Evolutionary conservation across 2,888 invertebrate species (phyloP).

Genomic region (Rotaria socialis): DNA sequence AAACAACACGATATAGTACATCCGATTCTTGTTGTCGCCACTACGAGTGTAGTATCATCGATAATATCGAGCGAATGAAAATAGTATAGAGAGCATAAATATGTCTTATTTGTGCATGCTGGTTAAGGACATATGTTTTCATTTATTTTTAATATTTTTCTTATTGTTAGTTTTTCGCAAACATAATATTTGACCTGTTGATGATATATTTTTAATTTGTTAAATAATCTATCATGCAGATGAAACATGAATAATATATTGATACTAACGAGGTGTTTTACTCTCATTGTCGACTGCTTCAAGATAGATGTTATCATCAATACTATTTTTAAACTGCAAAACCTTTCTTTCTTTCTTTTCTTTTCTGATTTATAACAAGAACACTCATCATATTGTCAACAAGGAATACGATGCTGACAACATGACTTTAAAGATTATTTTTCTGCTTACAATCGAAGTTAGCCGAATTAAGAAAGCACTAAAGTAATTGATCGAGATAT

Average conservation of each 20-base stretch:
- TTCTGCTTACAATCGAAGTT: not conserved
- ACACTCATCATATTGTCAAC: constrained; percentile 14
- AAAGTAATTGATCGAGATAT: not conserved
- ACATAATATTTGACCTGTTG: not conserved
- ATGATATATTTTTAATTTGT: not conserved
- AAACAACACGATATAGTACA: not conserved
- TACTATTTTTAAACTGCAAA: not conserved
- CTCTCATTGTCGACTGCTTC: not conserved
- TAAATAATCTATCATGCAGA: not conserved
- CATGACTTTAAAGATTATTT: not conserved
- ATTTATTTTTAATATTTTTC: not conserved
- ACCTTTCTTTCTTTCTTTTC: not conserved
- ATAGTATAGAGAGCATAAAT: not conserved
- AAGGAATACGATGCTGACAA: not conserved
- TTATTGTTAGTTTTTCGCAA: not conserved
- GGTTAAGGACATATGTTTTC: no score
- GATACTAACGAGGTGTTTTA: not conserved
- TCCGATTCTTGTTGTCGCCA: constrained; percentile 1
- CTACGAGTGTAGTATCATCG: not conserved
- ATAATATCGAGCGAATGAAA: not conserved
- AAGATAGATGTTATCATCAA: not conserved
- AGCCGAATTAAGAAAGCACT: not conserved
- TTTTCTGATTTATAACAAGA: not conserved
- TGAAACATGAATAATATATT: not conserved
- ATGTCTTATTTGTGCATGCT: not conserved